Base-by-base conservation (phyloP, 64 coral and sea anemone genomes). In the Montipora sp. region DNA sequence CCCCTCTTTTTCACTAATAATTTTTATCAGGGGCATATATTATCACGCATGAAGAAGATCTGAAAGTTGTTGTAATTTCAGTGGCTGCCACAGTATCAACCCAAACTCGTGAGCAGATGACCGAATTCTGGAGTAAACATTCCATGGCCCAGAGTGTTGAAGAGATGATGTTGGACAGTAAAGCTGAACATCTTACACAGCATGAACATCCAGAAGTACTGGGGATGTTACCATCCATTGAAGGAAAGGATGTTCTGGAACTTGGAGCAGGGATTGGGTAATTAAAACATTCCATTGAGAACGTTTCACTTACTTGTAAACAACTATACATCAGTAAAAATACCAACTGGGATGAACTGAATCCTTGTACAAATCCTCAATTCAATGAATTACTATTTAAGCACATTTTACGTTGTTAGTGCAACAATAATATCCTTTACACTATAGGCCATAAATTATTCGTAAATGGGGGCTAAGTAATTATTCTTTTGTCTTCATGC, bases 211-310 rank as follows among this genome's bases (percentile, higher is more conserved):
- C 95, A 9, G 95, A 96, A 83, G 82, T 96, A 8, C 73, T 96
- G 45, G 78, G 90, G 50, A 75, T 96, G 23, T 22, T 96, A 47
- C 90, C 79, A 13, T 75, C 60, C 8, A 36, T 96, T 48, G 89
- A 93, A 90, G 45, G 76, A 50, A 96, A 87, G 67, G 69, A 90
- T 61, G 79, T 96, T 9, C 27, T 96, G 61, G 95, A 96, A 83
- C 91, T 96, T 79, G 95, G 91, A 74, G 95, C 95, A 11, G 95
- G 95, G 22, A 96, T 96, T 85, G 95, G 95, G 95, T 96, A 89
- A 75, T 46, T 63, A 15, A 55, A 8, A 80, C n/a, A 73, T 73
- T 21, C 3, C 7, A 23, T 24, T 22, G 5, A 73, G 0, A 23
- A 24, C 0, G 7, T 7, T 5, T 0, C 19, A 21, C 69, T 15